These are phyloP conservation scores for Micrasema longulum DNA, from an alignment of 1,140 invertebrate species.

Conservation along the genomic window DNA sequence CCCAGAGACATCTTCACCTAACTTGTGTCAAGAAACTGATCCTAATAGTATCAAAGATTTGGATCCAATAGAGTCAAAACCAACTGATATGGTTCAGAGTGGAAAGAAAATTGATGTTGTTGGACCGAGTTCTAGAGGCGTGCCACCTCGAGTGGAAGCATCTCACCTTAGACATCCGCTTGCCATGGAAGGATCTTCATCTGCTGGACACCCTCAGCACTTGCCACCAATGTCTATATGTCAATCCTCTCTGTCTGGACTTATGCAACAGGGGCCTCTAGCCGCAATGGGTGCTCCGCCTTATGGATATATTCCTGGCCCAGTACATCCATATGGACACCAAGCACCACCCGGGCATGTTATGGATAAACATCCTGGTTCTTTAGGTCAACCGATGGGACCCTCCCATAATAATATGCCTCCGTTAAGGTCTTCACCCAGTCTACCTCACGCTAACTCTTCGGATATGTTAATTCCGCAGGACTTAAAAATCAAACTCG, in stretches of 20 bases:
- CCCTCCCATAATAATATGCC: conserved; percentile 60
- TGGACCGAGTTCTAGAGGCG: conserved; percentile 52
- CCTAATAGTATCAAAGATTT: conserved; percentile 39
- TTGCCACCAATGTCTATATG: conserved; percentile 64
- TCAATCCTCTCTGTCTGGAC: conserved; percentile 68
- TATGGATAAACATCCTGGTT: conserved; percentile 61
- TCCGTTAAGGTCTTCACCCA: conserved; percentile 49
- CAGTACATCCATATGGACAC: conserved; percentile 64
- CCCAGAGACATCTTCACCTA: conserved; percentile 36
- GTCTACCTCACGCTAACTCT: conserved; percentile 58
- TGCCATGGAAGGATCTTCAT: conserved; percentile 63
- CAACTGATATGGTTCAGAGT: not conserved
- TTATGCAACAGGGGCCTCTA: conserved; percentile 69
- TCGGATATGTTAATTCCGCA: conserved; percentile 74
- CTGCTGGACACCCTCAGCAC: conserved; percentile 59
- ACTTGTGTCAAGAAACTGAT: conserved; percentile 40
- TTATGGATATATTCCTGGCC: conserved; percentile 69
- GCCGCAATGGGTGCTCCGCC: conserved; percentile 69
- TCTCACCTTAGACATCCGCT: conserved; percentile 62
- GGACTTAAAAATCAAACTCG: conserved; percentile 84
- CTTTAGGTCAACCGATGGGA: conserved; percentile 69
- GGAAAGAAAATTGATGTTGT: conserved; percentile 30
- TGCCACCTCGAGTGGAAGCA: conserved; percentile 60
- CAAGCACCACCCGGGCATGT: conserved; percentile 57
- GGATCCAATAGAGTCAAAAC: conserved; percentile 31